Conservation (phyloP, 2,888 invertebrate genomes). For the Protodeltote pygarga region DNA sequence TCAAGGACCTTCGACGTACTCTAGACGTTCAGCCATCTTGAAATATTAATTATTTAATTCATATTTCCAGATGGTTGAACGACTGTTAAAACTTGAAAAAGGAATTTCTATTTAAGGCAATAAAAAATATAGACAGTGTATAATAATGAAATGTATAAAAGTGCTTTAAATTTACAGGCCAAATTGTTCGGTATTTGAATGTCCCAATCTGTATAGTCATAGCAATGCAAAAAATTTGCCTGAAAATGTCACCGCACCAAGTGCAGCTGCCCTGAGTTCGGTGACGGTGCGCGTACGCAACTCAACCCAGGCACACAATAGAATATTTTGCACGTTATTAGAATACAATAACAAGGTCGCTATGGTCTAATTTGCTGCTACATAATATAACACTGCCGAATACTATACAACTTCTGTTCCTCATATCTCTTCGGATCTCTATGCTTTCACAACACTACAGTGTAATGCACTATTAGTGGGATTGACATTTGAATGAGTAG, state of each 20-base stretch:
- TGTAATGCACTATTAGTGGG: slow-evolving; percentile 55
- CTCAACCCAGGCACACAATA: slow-evolving; percentile 59
- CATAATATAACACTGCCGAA: slow-evolving; percentile 47
- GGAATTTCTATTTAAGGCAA: too few species aligned
- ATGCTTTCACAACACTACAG: slow-evolving; percentile 40
- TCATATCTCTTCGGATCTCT: slow-evolving; percentile 17
- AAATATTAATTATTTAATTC: too few species aligned
- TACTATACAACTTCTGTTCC: slow-evolving; percentile 3
- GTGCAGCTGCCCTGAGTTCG: slow-evolving; percentile 38
- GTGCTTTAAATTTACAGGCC: too few species aligned
- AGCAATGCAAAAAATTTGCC: slow-evolving; percentile 21
- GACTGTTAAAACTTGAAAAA: too few species aligned
- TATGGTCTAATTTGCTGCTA: slow-evolving; percentile 60
- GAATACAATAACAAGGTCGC: slow-evolving; percentile 79
- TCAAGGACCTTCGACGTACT: slow-evolving; percentile 31
- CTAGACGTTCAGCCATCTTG: too few species aligned
- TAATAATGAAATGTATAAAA: too few species aligned
- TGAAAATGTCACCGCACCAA: slow-evolving; percentile 29
- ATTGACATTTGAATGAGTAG: slow-evolving; percentile 74
- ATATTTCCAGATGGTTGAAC: too few species aligned
- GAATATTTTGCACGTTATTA: slow-evolving; percentile 74
- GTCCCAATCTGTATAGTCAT: too few species aligned
- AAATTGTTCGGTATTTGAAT: too few species aligned
- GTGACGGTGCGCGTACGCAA: slow-evolving; percentile 58
- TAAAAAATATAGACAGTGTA: too few species aligned